Percentiles rank a stretch among this genome's conserved stretches.
Conservation (phyloP, 2,888 invertebrate genomes). For the Agapetus fuscipes region DNA sequence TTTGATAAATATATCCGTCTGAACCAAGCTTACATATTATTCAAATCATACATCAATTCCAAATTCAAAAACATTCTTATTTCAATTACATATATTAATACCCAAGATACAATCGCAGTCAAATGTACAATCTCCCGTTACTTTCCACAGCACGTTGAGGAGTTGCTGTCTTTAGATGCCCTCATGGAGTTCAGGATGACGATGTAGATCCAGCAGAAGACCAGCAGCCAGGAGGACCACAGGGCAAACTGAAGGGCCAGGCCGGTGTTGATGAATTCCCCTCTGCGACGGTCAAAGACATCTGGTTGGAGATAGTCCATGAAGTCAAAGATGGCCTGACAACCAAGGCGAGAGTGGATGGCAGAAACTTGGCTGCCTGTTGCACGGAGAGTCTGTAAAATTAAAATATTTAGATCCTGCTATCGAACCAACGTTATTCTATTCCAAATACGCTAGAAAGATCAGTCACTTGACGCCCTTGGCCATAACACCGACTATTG, state of each 20-base stretch:
- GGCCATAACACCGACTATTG: no score
- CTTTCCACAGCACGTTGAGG: conserved; percentile 36
- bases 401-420: no score
- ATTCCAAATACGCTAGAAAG: no score
- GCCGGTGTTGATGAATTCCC: conserved; percentile 64
- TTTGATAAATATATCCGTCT: not conserved
- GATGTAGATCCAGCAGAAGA: conserved; percentile 46
- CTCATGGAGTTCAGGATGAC: conserved; percentile 44
- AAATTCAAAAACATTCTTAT: no score
- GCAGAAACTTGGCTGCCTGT: conserved; percentile 49
- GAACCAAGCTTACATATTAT: no score
- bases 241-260: conserved; percentile 57
- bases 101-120: no score
- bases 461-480: no score
- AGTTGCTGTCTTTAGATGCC: conserved; percentile 37
- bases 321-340: conserved; percentile 69
- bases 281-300: conserved; percentile 51
- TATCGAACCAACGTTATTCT: no score
- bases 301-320: conserved; percentile 76
- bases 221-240: conserved; percentile 50
- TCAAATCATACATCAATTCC: no score
- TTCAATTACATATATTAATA: no score
- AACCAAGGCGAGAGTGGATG: conserved; percentile 56
- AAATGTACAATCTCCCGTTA: no score
- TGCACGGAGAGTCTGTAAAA: conserved; percentile 37